Conservation (phyloP, 2,113 vertebrate genomes). For the Fregetta grallaria region DNA sequence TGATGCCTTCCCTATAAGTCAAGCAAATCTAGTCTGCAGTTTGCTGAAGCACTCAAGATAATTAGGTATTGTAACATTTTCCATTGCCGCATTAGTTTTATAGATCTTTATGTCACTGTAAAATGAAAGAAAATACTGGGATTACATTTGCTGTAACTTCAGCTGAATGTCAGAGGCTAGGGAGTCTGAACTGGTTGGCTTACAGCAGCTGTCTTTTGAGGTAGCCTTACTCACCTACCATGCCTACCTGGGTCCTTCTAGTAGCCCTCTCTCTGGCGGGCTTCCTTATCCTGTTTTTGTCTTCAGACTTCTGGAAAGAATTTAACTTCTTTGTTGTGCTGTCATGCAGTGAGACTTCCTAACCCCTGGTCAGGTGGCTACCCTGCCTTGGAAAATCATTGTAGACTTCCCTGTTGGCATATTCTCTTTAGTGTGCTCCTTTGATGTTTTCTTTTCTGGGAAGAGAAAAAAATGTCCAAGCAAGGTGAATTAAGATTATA, state of each 20-base stretch:
- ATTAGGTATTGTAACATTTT: neutral
- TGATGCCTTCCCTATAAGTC: neutral
- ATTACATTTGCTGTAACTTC: neutral
- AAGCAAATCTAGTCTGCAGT: neutral
- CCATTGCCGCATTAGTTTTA: neutral
- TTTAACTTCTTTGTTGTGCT: neutral
- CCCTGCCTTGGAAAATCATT: neutral
- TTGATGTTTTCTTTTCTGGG: neutral
- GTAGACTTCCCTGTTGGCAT: neutral
- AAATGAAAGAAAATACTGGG: neutral
- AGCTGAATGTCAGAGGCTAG: neutral
- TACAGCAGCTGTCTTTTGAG: neutral
- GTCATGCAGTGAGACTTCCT: neutral
- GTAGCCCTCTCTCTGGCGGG: neutral
- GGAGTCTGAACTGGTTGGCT: neutral
- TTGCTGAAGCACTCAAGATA: neutral
- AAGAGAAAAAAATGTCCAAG: neutral
- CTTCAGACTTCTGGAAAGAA: neutral
- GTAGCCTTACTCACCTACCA: rapidly evolving
- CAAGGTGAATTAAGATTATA: neutral
- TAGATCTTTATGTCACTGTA: neutral
- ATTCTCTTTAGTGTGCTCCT: neutral
- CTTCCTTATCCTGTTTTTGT: neutral
- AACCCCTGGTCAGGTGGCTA: neutral
- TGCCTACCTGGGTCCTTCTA: neutral